Evolutionary conservation across 2,113 vertebrate genomes (phyloP).

Genomic region (Cochlearius cochlearius): DNA sequence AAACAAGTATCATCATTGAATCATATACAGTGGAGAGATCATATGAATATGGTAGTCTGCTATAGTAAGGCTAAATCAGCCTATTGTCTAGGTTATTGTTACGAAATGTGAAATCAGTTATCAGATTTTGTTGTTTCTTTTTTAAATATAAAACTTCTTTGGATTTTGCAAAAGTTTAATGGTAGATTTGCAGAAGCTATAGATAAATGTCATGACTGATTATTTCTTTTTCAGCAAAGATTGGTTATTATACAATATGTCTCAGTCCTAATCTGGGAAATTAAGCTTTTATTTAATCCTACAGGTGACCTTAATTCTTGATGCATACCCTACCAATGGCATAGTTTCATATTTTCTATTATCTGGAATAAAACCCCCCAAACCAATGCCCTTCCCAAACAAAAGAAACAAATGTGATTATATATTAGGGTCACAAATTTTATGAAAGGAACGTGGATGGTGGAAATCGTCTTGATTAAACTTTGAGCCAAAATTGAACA

Average conservation of each 20-base stretch:
- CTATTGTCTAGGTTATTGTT: background rate
- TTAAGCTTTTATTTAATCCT: background rate
- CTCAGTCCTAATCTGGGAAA: background rate
- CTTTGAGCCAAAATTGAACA: background rate
- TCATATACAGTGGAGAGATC: background rate
- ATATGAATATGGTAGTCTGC: background rate
- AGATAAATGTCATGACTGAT: background rate
- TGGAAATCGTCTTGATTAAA: background rate
- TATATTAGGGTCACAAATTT: background rate
- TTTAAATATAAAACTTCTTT: background rate
- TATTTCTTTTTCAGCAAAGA: background rate
- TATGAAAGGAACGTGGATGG: background rate
- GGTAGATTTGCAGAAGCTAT: background rate
- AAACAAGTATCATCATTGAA: background rate
- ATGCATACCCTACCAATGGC: background rate
- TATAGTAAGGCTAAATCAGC: background rate
- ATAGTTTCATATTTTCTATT: background rate
- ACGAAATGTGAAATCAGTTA: background rate
- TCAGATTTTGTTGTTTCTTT: background rate
- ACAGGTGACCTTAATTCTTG: background rate
- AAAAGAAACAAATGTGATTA: background rate
- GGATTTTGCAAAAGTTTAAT: background rate
- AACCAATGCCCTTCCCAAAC: background rate
- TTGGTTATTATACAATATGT: background rate
- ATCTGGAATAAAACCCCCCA: background rate